Evolutionary conservation across 2,113 vertebrate species (phyloP).

Genomic region (Boulengeromyrus knoepffleri): DNA sequence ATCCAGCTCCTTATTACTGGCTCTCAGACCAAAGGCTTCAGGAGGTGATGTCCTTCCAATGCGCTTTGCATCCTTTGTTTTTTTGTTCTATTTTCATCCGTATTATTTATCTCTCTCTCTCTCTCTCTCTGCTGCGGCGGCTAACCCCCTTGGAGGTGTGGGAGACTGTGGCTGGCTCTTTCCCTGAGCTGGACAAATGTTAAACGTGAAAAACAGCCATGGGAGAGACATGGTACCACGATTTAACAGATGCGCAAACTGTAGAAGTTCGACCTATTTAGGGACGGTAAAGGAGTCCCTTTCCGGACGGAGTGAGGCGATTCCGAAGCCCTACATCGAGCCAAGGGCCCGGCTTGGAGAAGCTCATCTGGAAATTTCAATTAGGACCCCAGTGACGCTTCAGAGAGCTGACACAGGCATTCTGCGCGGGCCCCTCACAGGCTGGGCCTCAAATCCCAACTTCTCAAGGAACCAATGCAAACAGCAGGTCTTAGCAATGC

Average conservation of each 20-base stretch:
- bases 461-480: background rate
- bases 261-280: background rate
- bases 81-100: background rate
- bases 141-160: background rate
- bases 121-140: background rate
- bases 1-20: background rate
- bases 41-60: background rate
- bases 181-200: background rate
- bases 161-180: background rate
- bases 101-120: background rate
- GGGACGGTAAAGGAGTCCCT: background rate
- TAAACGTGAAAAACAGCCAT: background rate
- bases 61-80: background rate
- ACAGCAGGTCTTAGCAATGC: background rate
- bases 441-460: background rate
- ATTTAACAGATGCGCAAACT: background rate
- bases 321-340: background rate
- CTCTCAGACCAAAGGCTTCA: background rate
- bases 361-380: background rate
- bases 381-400: background rate
- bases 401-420: background rate
- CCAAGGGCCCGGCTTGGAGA: background rate
- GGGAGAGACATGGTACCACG: background rate
- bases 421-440: background rate
- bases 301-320: background rate